Evolutionary conservation across 2,113 vertebrate genomes (phyloP), one percentile per base, ranked within the genome.

Genomic region (Ranitomeya variabilis): DNA sequence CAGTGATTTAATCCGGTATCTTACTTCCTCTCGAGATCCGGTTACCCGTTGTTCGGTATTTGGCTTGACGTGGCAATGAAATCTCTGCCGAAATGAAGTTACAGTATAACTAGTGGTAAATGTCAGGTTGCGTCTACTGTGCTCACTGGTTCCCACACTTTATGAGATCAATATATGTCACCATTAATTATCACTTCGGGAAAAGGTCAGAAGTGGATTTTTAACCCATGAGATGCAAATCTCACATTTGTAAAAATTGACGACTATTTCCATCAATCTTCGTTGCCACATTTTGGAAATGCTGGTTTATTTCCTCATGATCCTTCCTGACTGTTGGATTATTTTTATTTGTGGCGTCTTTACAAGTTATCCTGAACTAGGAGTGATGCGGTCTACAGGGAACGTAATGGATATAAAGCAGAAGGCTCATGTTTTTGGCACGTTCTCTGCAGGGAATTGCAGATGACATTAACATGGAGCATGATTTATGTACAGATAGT

Each of bases 141-240:
- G 21, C 37, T 76, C 45, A 0, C 57, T 10, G 16, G 80, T 84
- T 84, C 82, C 82, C 82, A 84, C 26, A 15, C 81, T 84, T 84
- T 84, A 84, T 84, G 45, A 71, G 18, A 55, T 51, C 64, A 69
- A 84, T 84, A 84, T 84, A 84, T 71, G 69, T 71, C 15, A 55
- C 51, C 14, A 23, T 16, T 31, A 52, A 15, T 69, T 45, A 84
- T 83, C 55, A 55, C 64, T 52, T 71, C 13, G 15, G 45, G 37
- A 45, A 69, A 84, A 84, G 64, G 82, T 84, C 64, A 84, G 5
- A 26, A 26, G 66, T 71, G 66, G 82, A 71, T 55, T 54, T 69
- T 84, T 84, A 84, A 71, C 64, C 64, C 82, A 6, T 26, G 80
- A 66, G 19, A 19, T 52, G 12, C 31, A 15, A 8, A 55, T 84